Evolutionary conservation across 2,113 vertebrate species (phyloP).

Genomic region (Equus quagga): DNA sequence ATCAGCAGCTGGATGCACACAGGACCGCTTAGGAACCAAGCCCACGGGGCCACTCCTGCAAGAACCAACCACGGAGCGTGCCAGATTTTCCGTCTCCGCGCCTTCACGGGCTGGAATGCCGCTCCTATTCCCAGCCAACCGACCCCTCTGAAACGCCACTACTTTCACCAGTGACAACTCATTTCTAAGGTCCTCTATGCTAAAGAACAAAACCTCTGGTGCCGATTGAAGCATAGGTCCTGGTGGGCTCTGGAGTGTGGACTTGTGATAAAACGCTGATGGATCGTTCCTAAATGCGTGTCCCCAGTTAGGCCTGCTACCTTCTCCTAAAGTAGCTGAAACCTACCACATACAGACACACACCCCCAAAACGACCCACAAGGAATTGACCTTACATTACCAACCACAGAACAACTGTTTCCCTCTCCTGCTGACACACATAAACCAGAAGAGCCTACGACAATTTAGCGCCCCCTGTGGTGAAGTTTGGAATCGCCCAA

Average conservation of each 20-base stretch:
- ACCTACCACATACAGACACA: background rate
- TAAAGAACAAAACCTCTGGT: background rate
- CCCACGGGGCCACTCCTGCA: background rate
- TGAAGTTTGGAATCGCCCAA: slow-evolving; percentile 24
- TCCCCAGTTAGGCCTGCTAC: background rate
- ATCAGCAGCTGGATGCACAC: background rate
- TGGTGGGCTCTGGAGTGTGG: background rate
- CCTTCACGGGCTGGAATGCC: background rate
- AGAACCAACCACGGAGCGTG: background rate
- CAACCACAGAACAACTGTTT: background rate
- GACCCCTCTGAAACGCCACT: background rate
- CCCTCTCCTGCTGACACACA: background rate
- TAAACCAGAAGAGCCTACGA: background rate
- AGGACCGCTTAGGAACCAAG: background rate
- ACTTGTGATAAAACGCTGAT: background rate
- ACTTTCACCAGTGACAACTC: background rate
- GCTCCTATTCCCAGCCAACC: background rate
- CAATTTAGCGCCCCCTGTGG: background rate
- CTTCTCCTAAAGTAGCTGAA: background rate
- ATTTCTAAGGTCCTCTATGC: background rate
- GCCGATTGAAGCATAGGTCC: background rate
- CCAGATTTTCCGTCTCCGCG: background rate
- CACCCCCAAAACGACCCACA: background rate
- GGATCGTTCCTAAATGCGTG: background rate
- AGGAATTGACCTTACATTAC: background rate